A percentile compares a stretch with the other conserved stretches of the same genome.
These are phyloP conservation scores for Meteorus colon DNA, from an alignment of 2,888 invertebrate genomes.

Conservation along the genomic window DNA sequence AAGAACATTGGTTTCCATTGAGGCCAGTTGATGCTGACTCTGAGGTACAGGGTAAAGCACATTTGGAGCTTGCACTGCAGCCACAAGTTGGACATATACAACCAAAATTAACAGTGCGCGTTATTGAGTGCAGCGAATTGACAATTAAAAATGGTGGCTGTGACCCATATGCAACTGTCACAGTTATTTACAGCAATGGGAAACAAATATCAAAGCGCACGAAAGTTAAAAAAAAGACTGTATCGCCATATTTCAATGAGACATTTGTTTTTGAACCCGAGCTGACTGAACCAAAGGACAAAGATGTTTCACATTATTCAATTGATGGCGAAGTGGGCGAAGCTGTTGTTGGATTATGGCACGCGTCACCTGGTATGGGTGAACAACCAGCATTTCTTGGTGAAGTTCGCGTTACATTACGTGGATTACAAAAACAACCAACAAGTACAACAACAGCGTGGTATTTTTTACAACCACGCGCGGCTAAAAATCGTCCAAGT, in stretches of 20 bases:
- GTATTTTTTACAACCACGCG: conserved; percentile 86
- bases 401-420: conserved; percentile 87
- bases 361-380: conserved; percentile 84
- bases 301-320: conserved; percentile 69
- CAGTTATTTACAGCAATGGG: conserved; percentile 86
- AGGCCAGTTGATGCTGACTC: conserved; percentile 91
- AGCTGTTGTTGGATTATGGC: conserved; percentile 89
- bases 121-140: conserved; percentile 90
- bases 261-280: conserved; percentile 83
- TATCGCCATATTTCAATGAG: conserved; percentile 92
- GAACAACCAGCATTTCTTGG: conserved; percentile 91
- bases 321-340: conserved; percentile 83
- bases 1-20: conserved; percentile 94
- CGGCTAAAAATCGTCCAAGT: conserved; percentile 77
- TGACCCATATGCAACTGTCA: conserved; percentile 91
- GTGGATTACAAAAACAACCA: conserved; percentile 80
- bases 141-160: conserved; percentile 92
- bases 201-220: conserved; percentile 87
- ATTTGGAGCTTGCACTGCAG: conserved; percentile 80
- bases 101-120: conserved; percentile 74
- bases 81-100: conserved; percentile 73
- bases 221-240: conserved; percentile 91
- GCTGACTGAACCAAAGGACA: conserved; percentile 67
- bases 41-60: conserved; percentile 93
- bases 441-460: conserved; percentile 82